These are phyloP conservation scores for Dynastes tityus DNA, from an alignment of 2,888 invertebrate species.

Conservation along the genomic window DNA sequence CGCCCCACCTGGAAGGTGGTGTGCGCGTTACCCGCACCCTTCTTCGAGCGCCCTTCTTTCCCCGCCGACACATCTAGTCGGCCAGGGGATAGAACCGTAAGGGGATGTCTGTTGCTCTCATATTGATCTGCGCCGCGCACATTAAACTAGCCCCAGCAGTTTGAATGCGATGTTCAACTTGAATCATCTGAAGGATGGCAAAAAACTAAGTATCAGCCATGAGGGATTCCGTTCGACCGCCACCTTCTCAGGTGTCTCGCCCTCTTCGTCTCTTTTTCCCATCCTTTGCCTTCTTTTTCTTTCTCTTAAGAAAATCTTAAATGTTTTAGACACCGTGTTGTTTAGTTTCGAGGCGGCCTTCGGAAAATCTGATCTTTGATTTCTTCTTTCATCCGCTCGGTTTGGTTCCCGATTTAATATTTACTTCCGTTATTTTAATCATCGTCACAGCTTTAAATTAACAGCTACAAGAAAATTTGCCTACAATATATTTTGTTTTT, in stretches of 20 bases:
- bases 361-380: constrained; percentile 36
- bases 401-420: constrained; percentile 14
- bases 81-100: constrained; percentile 54
- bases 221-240: constrained; percentile 41
- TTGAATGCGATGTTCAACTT: constrained; percentile 57
- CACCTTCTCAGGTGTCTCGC: constrained; percentile 47
- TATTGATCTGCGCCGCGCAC: constrained; percentile 65
- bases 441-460: not conserved
- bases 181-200: constrained; percentile 59
- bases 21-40: constrained; percentile 51
- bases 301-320: constrained; percentile 10
- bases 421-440: constrained; percentile 21
- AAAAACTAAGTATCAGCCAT: constrained; percentile 53
- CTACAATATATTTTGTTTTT: not conserved
- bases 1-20: constrained; percentile 60
- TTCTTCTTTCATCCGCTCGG: constrained; percentile 24
- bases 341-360: constrained; percentile 14
- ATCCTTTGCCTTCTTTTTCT: constrained; percentile 5
- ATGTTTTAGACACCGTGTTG: constrained; percentile 33
- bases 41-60: constrained; percentile 45
- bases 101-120: constrained; percentile 58
- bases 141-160: constrained; percentile 54
- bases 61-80: constrained; percentile 49
- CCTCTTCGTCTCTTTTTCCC: constrained; percentile 15
- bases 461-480: not conserved